Evolutionary conservation across 2,113 vertebrate species (phyloP), one percentile per base, ranked within the genome.

Genomic region (Silurus meridionalis): DNA sequence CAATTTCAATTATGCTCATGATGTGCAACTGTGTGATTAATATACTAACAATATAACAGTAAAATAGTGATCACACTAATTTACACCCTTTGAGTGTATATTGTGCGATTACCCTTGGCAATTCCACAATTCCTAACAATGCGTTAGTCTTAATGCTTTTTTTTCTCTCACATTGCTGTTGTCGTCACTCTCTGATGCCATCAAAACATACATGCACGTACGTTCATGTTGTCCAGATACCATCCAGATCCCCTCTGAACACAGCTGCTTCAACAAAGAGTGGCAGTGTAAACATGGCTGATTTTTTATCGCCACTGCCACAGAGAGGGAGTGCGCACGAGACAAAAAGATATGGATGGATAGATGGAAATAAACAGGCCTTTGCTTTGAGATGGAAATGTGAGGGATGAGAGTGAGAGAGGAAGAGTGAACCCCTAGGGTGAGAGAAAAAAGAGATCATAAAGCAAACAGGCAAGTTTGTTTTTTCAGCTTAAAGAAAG

Each of bases 321-420:
- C 85, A 85, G 86, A 78, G 83, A 74, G 75, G 82, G 60, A 21
- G 46, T 52, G 60, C 37, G 57, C 50, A 5, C 69, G 72, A 61
- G 21, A 79, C 71, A 80, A 83, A 86, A 87, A 92, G 78, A 87
- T 80, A 87, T 37, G 23, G 46, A 85, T 91, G 82, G 89, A 91
- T 93, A 92, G 92, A 93, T 93, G 95, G 96, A 87, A 96, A 90
- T 96, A 94, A 37, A 97, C 90, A 81, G 96, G 95, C 88, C 91
- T 88, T 90, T 89, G 89, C 85, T 89, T 88, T 90, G 81, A 91
- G 91, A 92, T 92, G 95, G 94, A 88, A 92, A 91, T 60, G 93
- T 92, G 83, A 87, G 66, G 64, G 85, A 66, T 71, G 85, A 87
- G 57, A 48, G 53, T 58, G 93, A 67, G 92, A 94, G 86, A 94